These are phyloP conservation scores for Drosophila gaucha DNA, from an alignment of 2,888 invertebrate species.

Conservation along the genomic window DNA sequence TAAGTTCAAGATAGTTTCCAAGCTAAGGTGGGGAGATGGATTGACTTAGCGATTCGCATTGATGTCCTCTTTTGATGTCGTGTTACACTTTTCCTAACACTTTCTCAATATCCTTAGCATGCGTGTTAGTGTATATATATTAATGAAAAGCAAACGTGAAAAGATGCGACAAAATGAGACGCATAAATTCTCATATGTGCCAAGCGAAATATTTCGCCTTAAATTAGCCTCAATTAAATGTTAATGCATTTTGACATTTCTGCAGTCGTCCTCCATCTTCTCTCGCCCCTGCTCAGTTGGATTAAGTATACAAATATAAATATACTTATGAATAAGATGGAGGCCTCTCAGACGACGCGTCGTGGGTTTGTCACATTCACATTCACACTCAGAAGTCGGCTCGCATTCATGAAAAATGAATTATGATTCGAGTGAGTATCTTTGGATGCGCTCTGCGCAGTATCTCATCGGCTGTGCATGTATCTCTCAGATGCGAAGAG, in stretches of 20 bases:
- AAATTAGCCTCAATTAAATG: constrained; percentile 85
- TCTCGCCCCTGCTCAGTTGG: background rate
- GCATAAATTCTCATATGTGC: constrained; percentile 75
- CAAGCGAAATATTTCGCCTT: constrained; percentile 83
- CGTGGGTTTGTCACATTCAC: constrained; percentile 46
- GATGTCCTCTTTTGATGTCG: no score
- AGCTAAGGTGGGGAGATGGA: no score
- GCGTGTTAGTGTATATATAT: background rate
- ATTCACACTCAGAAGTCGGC: constrained; percentile 41
- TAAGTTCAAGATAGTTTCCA: no score
- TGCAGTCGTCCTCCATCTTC: constrained; percentile 53
- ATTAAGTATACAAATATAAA: constrained; percentile 40
- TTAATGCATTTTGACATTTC: constrained; percentile 85
- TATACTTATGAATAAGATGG: constrained; percentile 42
- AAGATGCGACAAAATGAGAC: constrained; percentile 62
- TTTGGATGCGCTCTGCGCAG: constrained; percentile 19
- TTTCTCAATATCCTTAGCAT: background rate
- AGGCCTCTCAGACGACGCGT: constrained; percentile 16
- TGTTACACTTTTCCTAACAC: background rate
- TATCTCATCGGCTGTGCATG: constrained; percentile 27
- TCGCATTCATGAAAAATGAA: constrained; percentile 54
- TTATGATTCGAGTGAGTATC: constrained; percentile 54
- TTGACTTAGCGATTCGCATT: no score
- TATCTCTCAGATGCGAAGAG: constrained; percentile 57
- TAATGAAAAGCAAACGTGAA: constrained; percentile 48